Base-by-base conservation (phyloP, 2,113 vertebrate genomes). In the Mohoua ochrocephala region DNA sequence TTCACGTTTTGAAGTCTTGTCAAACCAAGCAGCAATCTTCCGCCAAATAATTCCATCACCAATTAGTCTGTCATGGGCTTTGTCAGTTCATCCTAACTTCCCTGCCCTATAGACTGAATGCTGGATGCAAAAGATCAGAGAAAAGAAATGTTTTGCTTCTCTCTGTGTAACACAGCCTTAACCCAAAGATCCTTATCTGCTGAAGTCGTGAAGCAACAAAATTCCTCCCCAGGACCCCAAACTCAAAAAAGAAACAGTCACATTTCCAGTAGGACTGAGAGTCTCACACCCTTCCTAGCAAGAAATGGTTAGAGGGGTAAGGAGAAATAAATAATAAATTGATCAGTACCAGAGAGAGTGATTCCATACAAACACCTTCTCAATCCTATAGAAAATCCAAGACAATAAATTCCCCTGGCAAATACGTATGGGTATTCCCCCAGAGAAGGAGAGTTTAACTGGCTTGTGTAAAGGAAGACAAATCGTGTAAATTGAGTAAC, bases 1-100 rank as follows among this genome's bases (percentile, higher is more conserved):
- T 76, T 86, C 82, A 30, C 57, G 39, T 78, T 84, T 56, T 89
- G 77, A 89, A 69, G 54, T 47, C 87, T 67, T 84, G 69, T 92
- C 69, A 93, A 84, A 79, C 44, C 1, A 3, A 89, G 41, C 57
- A 76, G 57, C 81, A 44, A 30, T 61, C 69, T 94, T 89, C 87
- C 0, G 2, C 73, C 42, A 57, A 50, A 56, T 75, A 87, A 95
- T 89, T 94, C 74, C 49, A 1, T 82, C 89, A 64, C 49, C 61
- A 78, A 64, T 96, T 93, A 96, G 61, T 69, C 53, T 84, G 69
- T 95, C 87, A 69, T 37, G 64, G 44, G 13, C 63, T 84, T 89
- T 95, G 64, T 87, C 87, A 91, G 52, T 67, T 96, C 81, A 42
- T 91, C 91, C 61, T 86, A 65, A 90, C 20, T 90, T 92, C 60